Percentiles rank a stretch among this genome's conserved stretches.
These are phyloP conservation scores for Heliconius hermathena DNA, from an alignment of 1,140 invertebrate species.

Conservation along the genomic window DNA sequence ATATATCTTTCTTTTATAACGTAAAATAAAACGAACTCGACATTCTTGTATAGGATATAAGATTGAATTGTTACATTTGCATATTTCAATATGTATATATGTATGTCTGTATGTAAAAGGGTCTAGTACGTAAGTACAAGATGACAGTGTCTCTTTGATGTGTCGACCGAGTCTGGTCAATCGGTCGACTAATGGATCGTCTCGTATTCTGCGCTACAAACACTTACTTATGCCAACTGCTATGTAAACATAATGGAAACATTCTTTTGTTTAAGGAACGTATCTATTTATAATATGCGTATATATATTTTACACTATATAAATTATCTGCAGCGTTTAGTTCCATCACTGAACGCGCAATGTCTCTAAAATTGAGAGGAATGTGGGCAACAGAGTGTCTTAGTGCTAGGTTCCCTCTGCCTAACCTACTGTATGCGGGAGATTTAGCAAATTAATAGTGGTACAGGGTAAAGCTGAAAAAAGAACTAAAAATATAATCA, in stretches of 20 bases:
- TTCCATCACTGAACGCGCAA: too few relatives aligned
- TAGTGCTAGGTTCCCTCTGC: too few relatives aligned
- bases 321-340: too few relatives aligned
- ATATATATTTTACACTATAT: too few relatives aligned
- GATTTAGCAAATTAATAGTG: too few relatives aligned
- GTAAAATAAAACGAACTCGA: background rate
- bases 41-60: background rate
- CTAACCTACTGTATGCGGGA: too few relatives aligned
- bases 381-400: too few relatives aligned
- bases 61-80: background rate
- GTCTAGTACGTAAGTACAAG: slow-evolving; percentile 1
- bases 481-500: too few relatives aligned
- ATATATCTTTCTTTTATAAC: background rate
- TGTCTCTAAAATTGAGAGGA: too few relatives aligned
- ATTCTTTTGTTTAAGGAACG: background rate
- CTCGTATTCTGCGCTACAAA: slow-evolving; percentile 8
- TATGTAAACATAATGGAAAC: background rate
- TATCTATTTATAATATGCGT: background rate
- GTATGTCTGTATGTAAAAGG: background rate
- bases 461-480: too few relatives aligned
- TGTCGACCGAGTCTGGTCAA: slow-evolving; percentile 22
- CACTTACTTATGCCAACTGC: slow-evolving; percentile 1
- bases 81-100: background rate
- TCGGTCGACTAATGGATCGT: slow-evolving; percentile 15
- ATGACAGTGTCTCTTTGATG: slow-evolving; percentile 38